Percentiles rank a stretch among this genome's conserved stretches.
Conservation (phyloP, 2,797 vertebrate species). For the Parambassis ranga region DNA sequence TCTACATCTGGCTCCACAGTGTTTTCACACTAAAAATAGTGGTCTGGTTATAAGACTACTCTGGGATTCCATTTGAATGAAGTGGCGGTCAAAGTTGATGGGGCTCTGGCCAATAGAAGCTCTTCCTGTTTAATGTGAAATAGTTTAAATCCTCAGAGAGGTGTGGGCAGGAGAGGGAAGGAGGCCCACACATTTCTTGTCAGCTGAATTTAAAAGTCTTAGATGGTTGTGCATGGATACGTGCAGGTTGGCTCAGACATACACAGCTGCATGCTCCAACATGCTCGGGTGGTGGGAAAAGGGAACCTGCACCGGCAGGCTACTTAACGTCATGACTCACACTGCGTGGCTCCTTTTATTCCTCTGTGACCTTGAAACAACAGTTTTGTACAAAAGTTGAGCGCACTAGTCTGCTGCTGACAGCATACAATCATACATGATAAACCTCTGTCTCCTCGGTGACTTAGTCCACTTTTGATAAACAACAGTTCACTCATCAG, state of each 20-base stretch:
- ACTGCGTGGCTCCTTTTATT: constrained; percentile 20
- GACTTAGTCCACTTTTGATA: not conserved
- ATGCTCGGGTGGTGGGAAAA: constrained; percentile 24
- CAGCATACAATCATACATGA: not conserved
- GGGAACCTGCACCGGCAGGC: constrained; percentile 3
- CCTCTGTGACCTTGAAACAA: constrained; percentile 1
- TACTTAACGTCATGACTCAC: constrained; percentile 60
- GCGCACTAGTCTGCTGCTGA: not conserved
- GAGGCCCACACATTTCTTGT: constrained; percentile 50
- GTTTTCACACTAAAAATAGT: constrained; percentile 48
- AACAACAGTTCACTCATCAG: not conserved
- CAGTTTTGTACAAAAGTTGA: not conserved
- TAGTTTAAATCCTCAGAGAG: constrained; percentile 72
- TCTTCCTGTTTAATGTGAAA: constrained; percentile 63
- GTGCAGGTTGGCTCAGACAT: constrained; percentile 17
- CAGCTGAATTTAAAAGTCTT: too few relatives aligned
- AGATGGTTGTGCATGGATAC: too few relatives aligned
- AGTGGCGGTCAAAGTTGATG: constrained; percentile 43
- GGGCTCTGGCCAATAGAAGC: constrained; percentile 28
- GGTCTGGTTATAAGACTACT: constrained; percentile 12
- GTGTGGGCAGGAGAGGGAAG: constrained; percentile 51
- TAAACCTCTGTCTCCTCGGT: not conserved
- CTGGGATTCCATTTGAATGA: constrained; percentile 49
- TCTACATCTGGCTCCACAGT: not conserved
- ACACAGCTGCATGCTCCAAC: constrained; percentile 38